Conservation (phyloP, 2,888 invertebrate species). For the Mythimna ferrago region DNA sequence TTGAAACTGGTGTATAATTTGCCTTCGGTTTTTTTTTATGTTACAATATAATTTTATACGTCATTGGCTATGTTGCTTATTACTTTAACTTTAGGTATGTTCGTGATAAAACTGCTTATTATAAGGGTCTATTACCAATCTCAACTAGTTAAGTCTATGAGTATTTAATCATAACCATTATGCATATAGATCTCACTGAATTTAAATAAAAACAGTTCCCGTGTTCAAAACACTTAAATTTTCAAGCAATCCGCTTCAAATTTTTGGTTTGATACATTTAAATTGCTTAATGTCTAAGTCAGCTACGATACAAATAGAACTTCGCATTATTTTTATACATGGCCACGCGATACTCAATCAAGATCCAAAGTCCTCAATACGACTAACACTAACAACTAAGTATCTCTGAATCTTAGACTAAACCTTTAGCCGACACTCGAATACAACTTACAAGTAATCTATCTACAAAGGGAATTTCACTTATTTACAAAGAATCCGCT, state of each 20-base stretch:
- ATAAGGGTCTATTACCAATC: slow-evolving; percentile 71
- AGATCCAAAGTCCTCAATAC: slow-evolving; percentile 72
- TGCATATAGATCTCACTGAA: slow-evolving; percentile 83
- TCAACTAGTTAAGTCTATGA: slow-evolving; percentile 80
- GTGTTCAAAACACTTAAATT: slow-evolving; percentile 90
- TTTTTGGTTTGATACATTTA: slow-evolving; percentile 89
- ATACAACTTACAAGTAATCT: slow-evolving; percentile 62
- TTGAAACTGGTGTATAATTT: slow-evolving; percentile 27
- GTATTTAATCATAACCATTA: slow-evolving; percentile 85
- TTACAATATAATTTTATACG: slow-evolving; percentile 32
- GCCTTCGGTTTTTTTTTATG: slow-evolving; percentile 22
- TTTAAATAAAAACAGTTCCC: slow-evolving; percentile 78
- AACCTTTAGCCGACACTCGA: slow-evolving; percentile 61
- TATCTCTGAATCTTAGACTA: slow-evolving; percentile 72
- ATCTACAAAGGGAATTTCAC: slow-evolving; percentile 81
- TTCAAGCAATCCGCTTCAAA: slow-evolving; percentile 89
- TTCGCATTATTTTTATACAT: slow-evolving; percentile 80
- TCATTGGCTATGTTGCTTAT: slow-evolving; percentile 54
- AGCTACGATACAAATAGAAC: slow-evolving; percentile 72
- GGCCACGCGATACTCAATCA: slow-evolving; percentile 84
- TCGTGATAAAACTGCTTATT: slow-evolving; percentile 56
- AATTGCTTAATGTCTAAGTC: slow-evolving; percentile 79
- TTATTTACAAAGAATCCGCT: slow-evolving; percentile 75
- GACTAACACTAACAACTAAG: slow-evolving; percentile 67
- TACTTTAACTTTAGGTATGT: slow-evolving; percentile 49